These are phyloP conservation scores for Drosophila varians DNA, from an alignment of 1,140 invertebrate genomes.

Conservation along the genomic window DNA sequence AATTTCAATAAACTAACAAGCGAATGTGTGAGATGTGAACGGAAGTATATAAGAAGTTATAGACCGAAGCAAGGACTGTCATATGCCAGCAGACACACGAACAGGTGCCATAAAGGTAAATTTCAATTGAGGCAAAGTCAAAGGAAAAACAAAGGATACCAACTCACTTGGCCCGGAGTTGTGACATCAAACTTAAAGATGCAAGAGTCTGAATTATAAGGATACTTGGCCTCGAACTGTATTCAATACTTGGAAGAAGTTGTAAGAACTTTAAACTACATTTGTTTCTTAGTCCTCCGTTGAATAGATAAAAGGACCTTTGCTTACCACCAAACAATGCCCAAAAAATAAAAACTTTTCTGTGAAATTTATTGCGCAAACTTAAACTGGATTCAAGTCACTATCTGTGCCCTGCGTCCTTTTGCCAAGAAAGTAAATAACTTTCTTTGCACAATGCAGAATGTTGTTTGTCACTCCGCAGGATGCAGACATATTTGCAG, in stretches of 20 bases:
- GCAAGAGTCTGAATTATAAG: no score
- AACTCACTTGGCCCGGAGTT: no score
- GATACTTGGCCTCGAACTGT: neutral
- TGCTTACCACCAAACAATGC: slow-evolving; percentile 28
- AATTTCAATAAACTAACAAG: slow-evolving; percentile 81
- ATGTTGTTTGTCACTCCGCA: slow-evolving; percentile 53
- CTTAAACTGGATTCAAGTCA: slow-evolving; percentile 38
- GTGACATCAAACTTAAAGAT: neutral
- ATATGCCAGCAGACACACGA: slow-evolving; percentile 36
- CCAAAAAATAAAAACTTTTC: slow-evolving; percentile 47
- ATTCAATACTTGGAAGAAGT: neutral
- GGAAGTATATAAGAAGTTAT: slow-evolving; percentile 51
- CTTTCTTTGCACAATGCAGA: slow-evolving; percentile 55
- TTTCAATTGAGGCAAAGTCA: slow-evolving; percentile 42
- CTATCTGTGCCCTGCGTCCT: neutral
- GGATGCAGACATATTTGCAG: slow-evolving; percentile 26
- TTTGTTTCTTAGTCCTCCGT: slow-evolving; percentile 10
- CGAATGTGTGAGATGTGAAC: slow-evolving; percentile 54
- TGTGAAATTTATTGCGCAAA: slow-evolving; percentile 48
- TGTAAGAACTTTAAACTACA: slow-evolving; percentile 1
- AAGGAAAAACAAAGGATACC: slow-evolving; percentile 4
- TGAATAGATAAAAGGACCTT: slow-evolving; percentile 41
- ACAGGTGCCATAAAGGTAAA: slow-evolving; percentile 61
- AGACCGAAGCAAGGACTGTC: slow-evolving; percentile 34
- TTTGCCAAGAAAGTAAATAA: neutral